Percentiles rank a stretch among this genome's conserved stretches.
Evolutionary conservation across 2,888 invertebrate genomes (phyloP).

Genomic region (Tortrix viridana): DNA sequence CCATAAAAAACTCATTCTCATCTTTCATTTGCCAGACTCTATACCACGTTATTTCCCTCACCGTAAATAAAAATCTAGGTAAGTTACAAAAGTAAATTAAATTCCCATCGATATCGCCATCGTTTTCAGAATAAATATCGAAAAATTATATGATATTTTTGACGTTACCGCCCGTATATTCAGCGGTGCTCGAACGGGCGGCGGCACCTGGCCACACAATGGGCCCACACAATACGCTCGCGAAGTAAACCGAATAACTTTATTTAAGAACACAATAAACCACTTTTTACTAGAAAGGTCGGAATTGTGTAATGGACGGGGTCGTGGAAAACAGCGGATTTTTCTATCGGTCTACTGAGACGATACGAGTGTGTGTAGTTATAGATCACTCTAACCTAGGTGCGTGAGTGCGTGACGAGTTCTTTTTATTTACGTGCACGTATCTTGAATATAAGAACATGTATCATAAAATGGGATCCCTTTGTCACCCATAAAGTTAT

Average conservation of each 20-base stretch:
- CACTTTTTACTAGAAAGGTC: conserved; percentile 76
- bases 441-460: neutral
- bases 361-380: conserved; percentile 34
- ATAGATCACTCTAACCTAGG: conserved; percentile 23
- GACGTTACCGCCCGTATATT: conserved; percentile 58
- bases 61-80: too few species aligned
- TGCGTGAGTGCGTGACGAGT: neutral
- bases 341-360: conserved; percentile 29
- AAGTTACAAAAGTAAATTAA: too few species aligned
- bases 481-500: too few species aligned
- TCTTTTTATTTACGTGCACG: too few species aligned
- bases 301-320: conserved; percentile 66
- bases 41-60: too few species aligned
- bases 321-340: conserved; percentile 53
- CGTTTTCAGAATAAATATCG: conserved; percentile 18
- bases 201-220: conserved; percentile 75
- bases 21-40: too few species aligned
- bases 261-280: conserved; percentile 82
- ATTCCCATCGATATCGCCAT: conserved; percentile 49
- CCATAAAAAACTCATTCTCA: too few species aligned
- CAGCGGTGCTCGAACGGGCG: conserved; percentile 51
- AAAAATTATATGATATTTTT: conserved; percentile 71
- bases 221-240: conserved; percentile 68
- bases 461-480: too few species aligned
- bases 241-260: conserved; percentile 79